These are phyloP conservation scores for Meloidogyne floridensis DNA, from an alignment of 1,140 invertebrate genomes.

Conservation along the genomic window DNA sequence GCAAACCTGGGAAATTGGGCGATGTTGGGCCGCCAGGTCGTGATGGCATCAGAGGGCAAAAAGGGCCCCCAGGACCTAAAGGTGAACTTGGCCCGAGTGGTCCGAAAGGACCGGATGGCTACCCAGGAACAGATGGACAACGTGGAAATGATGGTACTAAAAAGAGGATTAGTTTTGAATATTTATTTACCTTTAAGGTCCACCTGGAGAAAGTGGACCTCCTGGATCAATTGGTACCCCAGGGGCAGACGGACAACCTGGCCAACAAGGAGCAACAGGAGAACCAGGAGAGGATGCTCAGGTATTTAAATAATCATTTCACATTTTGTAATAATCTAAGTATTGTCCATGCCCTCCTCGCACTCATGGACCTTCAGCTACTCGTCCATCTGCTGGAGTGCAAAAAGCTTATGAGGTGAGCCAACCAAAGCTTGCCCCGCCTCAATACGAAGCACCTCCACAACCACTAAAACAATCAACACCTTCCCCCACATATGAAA, in stretches of 20 bases:
- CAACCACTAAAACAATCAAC: background rate
- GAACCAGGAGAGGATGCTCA: background rate
- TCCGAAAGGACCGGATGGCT: conserved; percentile 49
- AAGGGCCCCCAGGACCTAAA: conserved; percentile 45
- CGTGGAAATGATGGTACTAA: conserved; percentile 49
- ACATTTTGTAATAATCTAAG: conserved; percentile 2
- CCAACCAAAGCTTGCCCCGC: background rate
- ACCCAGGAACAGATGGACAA: conserved; percentile 53
- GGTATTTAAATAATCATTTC: background rate
- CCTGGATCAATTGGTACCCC: conserved; percentile 40
- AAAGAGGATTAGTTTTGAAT: background rate
- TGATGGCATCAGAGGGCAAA: conserved; percentile 49
- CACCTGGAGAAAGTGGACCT: conserved; percentile 23
- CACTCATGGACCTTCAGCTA: conserved; percentile 29
- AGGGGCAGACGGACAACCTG: conserved; percentile 54
- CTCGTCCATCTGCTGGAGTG: conserved; percentile 34
- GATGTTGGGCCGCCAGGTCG: conserved; percentile 44
- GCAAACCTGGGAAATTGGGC: conserved; percentile 48
- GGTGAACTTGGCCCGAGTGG: conserved; percentile 38
- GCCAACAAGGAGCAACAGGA: conserved; percentile 29
- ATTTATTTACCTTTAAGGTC: background rate
- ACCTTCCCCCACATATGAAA: background rate
- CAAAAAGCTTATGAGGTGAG: background rate
- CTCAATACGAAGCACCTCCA: background rate
- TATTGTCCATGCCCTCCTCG: conserved; percentile 53